phyloP scores from a whole-genome alignment of 2,113 vertebrate genomes.

The Grallaria varia region DNA sequence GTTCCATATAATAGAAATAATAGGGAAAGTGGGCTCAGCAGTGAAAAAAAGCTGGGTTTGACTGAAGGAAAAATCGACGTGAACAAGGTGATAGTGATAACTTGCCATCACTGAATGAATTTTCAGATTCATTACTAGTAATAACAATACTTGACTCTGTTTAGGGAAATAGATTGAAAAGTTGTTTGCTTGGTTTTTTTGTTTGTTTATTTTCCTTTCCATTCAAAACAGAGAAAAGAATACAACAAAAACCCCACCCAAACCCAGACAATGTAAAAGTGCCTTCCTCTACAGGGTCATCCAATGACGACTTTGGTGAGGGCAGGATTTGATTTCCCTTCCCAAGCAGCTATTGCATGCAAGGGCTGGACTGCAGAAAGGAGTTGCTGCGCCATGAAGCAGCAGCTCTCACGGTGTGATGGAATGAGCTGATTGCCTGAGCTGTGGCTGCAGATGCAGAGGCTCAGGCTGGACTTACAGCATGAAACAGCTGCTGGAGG shows the following conservation, averaged over 20 bases:
- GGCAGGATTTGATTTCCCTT: background rate
- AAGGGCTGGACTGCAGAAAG: background rate
- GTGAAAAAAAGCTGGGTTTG: background rate
- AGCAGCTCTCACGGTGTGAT: background rate
- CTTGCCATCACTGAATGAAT: background rate
- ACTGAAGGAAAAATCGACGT: background rate
- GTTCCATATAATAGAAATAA: background rate
- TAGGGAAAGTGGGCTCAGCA: background rate
- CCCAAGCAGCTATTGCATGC: background rate
- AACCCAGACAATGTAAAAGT: background rate
- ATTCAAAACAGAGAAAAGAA: background rate
- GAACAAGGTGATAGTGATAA: background rate
- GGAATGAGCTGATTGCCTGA: background rate
- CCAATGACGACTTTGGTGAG: accelerated
- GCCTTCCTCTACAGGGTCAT: background rate
- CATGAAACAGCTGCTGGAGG: background rate
- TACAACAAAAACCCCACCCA: background rate
- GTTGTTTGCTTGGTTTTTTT: background rate
- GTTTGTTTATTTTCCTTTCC: background rate
- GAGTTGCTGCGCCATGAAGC: background rate
- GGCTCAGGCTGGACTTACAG: background rate
- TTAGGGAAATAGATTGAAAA: background rate
- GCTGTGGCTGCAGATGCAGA: background rate
- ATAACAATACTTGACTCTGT: background rate
- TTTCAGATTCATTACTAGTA: background rate